phyloP scores from a whole-genome alignment of 2,888 invertebrate genomes.

The Arge pagana region DNA sequence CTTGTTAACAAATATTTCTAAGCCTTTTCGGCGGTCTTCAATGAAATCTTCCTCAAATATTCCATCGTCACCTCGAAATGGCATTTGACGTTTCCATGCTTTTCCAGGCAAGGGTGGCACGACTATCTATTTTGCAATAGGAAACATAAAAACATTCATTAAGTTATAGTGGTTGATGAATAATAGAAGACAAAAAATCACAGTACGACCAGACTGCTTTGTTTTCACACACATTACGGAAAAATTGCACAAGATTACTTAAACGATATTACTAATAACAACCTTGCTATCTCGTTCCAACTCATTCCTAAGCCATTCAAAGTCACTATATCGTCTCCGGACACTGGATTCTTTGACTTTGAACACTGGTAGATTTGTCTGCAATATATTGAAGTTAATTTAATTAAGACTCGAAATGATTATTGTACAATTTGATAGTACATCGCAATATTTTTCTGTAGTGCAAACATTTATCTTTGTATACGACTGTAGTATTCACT shows the following conservation, averaged over 20 bases:
- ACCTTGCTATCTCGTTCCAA: conserved; percentile 99
- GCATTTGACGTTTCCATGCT: conserved; percentile 97
- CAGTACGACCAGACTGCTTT: not conserved
- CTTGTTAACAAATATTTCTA: conserved; percentile 99
- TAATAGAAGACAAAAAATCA: not conserved
- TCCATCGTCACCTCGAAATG: conserved; percentile 98
- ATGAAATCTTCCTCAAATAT: conserved; percentile 99
- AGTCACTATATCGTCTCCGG: conserved; percentile 96
- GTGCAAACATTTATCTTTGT: too few species aligned
- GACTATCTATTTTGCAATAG: too few species aligned
- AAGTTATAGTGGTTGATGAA: not conserved
- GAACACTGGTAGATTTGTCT: conserved; percentile 99
- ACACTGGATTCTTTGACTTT: conserved; percentile 99
- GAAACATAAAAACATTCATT: too few species aligned
- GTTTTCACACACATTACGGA: conserved; percentile 1
- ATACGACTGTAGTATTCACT: too few species aligned
- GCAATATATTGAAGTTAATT: conserved; percentile 60
- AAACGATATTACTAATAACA: conserved; percentile 43
- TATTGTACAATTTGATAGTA: too few species aligned
- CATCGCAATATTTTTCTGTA: too few species aligned
- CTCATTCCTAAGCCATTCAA: conserved; percentile 99
- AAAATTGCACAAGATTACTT: conserved; percentile 1
- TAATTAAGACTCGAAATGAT: too few species aligned
- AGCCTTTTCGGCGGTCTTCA: conserved; percentile 95
- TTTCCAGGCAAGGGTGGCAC: conserved; percentile 98